A percentile compares a stretch with the other conserved stretches of the same genome.
These are phyloP conservation scores for Nezara viridula DNA, from an alignment of 2,888 invertebrate genomes.

Conservation along the genomic window DNA sequence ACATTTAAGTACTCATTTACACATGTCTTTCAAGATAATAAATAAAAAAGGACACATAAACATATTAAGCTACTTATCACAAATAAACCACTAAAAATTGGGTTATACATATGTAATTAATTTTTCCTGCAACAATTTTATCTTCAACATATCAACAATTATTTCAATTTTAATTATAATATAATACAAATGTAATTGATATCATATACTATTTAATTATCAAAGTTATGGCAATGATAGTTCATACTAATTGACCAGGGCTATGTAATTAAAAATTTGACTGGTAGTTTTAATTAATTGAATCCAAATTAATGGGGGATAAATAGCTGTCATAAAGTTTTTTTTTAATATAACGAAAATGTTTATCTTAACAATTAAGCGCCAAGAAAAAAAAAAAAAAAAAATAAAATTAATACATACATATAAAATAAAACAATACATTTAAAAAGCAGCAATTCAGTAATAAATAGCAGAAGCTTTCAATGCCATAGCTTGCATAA, in stretches of 20 bases:
- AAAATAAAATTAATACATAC: no score
- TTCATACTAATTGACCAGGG: background rate
- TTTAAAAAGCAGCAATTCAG: conserved; percentile 1
- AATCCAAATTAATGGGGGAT: no score
- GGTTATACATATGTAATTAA: background rate
- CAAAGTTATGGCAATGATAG: conserved; percentile 36
- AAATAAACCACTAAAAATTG: background rate
- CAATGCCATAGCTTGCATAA: conserved; percentile 28
- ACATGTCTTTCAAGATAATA: conserved; percentile 6
- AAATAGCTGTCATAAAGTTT: no score
- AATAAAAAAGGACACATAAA: conserved; percentile 34
- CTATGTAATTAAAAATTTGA: background rate
- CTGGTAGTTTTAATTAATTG: background rate
- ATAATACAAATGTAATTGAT: background rate
- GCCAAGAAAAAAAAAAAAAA: no score
- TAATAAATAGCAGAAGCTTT: conserved; percentile 36
- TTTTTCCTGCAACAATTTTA: background rate
- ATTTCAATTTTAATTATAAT: conserved; percentile 21
- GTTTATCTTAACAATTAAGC: no score
- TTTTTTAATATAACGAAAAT: no score
- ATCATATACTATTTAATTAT: background rate
- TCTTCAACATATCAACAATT: background rate
- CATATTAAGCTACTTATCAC: conserved; percentile 8
- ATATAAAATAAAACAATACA: background rate
- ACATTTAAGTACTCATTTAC: conserved; percentile 4